phyloP scores from a whole-genome alignment of 2,113 vertebrate species.

The Dolichallabes microphthalmus region DNA sequence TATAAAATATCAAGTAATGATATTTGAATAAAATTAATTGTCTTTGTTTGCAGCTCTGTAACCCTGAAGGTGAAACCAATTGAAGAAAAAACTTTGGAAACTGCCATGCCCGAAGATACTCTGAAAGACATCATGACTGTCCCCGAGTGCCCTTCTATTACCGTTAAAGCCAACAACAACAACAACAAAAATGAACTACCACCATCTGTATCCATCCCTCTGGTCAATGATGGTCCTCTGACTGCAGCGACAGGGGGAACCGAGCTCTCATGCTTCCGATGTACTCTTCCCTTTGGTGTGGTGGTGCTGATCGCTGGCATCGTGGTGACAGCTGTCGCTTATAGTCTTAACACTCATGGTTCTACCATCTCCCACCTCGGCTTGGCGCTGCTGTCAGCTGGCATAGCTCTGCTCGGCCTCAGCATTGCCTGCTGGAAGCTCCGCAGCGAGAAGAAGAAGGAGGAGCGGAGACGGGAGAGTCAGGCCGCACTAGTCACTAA shows the following conservation, averaged over 20 bases:
- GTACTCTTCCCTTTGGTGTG: conserved; percentile 89
- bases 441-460: conserved; percentile 83
- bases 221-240: conserved; percentile 89
- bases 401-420: conserved; percentile 82
- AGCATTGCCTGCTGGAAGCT: conserved; percentile 89
- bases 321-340: conserved; percentile 91
- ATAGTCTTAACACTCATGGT: conserved; percentile 96
- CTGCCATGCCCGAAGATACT: conserved; percentile 82
- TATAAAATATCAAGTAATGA: no score
- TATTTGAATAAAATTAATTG: background rate
- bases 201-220: conserved; percentile 73
- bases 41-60: background rate
- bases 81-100: conserved; percentile 7
- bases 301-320: conserved; percentile 90
- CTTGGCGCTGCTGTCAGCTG: conserved; percentile 84
- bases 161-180: conserved; percentile 67
- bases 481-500: conserved; percentile 84
- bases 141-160: conserved; percentile 60
- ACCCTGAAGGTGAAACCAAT: background rate
- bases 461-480: conserved; percentile 84
- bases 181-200: conserved; percentile 50
- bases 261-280: conserved; percentile 95
- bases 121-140: conserved; percentile 77
- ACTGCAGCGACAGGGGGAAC: conserved; percentile 89
- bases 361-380: conserved; percentile 95